Base-by-base conservation (phyloP, 2,113 vertebrate species). In the Aspidoscelis tigris region DNA sequence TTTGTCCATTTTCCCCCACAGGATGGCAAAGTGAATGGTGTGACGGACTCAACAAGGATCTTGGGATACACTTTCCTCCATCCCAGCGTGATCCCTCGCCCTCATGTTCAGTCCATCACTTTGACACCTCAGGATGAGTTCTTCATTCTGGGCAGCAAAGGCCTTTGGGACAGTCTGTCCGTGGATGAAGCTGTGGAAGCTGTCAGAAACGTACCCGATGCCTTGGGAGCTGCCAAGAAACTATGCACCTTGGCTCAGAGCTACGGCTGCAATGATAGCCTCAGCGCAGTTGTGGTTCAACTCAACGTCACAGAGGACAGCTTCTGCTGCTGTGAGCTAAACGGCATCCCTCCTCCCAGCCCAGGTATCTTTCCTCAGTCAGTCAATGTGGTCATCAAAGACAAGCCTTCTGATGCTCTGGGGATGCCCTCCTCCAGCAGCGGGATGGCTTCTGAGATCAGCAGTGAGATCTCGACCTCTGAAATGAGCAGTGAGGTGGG, bases 401-500 rank as follows among this genome's bases (percentile, higher is more conserved):
- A 98, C 93, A 83, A 97, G 93, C 89, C 97, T 9, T 0, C 96
- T 1, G 92, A 98, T 33, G 90, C 95, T 7, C 78, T 94, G 1
- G 96, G 95, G 14, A 96, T 95, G 94, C 87, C 97, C 0, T 99
- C 98, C 0, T 99, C 98, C 0, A 99, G 98, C 96, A 99, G 98
- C 0, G 96, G 97, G 33, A 91, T 96, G 93, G 96, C 96, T 0
- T 97, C 96, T 0, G 99, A 99, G 92, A 98, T 99, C 90, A 99
- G 99, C 94, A 99, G 98, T 0, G 97, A 98, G 94, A 96, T 98
- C 73, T 99, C 98, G 70, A 97, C 97, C 1, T 98, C 97, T 0
- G 99, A 99, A 93, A 99, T 99, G 98, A 99, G 99, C 96, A 99
- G 98, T 0, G 99, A 99, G 95, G 99, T 99, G 89, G 99, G 99